phyloP scores from a whole-genome alignment of 2,888 invertebrate genomes.

The Agrochola circellaris region DNA sequence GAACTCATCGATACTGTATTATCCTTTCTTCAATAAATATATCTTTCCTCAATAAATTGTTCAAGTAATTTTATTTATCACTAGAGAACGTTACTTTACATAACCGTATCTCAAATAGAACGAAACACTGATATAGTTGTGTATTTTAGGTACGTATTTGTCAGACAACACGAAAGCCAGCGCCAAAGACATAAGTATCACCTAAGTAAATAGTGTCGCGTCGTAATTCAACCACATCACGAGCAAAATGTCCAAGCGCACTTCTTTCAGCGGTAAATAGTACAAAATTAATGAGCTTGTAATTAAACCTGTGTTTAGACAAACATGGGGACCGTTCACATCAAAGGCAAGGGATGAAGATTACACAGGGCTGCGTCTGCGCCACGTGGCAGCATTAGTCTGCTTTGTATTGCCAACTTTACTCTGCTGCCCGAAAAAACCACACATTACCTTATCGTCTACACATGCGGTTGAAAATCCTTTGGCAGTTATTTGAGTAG shows the following conservation, averaged over 20 bases:
- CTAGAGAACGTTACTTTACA: not conserved
- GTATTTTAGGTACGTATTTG: not conserved
- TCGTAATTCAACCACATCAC: constrained; percentile 56
- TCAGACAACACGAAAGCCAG: not conserved
- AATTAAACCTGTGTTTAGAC: constrained; percentile 88
- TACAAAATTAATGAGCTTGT: constrained; percentile 89
- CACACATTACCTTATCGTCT: constrained; percentile 20
- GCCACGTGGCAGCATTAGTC: constrained; percentile 86
- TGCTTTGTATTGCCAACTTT: constrained; percentile 73
- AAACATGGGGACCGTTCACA: constrained; percentile 85
- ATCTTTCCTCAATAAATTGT: no score
- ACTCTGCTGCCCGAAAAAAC: constrained; percentile 14
- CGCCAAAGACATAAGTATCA: constrained; percentile 20
- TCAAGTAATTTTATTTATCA: not conserved
- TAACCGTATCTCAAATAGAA: not conserved
- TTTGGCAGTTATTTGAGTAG: not conserved
- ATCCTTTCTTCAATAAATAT: no score
- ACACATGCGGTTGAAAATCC: constrained; percentile 63
- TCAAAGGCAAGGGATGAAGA: constrained; percentile 87
- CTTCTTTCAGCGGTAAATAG: constrained; percentile 81
- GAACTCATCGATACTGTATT: no score
- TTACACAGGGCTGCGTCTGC: constrained; percentile 87
- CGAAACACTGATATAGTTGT: not conserved
- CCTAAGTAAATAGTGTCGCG: constrained; percentile 44
- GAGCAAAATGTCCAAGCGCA: constrained; percentile 63